These are phyloP conservation scores for Physella acuta DNA, from an alignment of 1,140 invertebrate species.

Conservation along the genomic window DNA sequence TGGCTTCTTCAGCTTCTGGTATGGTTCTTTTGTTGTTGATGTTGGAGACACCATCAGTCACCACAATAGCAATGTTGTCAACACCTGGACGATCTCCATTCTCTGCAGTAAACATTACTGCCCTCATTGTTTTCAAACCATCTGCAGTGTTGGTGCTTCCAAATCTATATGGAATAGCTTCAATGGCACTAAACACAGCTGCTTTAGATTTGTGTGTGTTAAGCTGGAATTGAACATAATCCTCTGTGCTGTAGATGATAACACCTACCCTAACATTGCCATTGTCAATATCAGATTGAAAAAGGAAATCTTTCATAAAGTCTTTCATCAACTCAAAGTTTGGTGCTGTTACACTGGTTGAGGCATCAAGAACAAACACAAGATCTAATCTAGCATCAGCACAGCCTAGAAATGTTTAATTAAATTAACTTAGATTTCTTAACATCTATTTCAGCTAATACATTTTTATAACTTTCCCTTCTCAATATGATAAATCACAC, in stretches of 20 bases:
- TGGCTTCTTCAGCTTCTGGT: constrained; percentile 16
- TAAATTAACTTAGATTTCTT: not conserved
- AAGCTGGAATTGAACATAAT: constrained; percentile 16
- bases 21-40: constrained; percentile 11
- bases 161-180: constrained; percentile 5
- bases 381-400: constrained; percentile 13
- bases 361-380: constrained; percentile 17
- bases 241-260: constrained; percentile 7
- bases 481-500: not conserved
- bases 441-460: not conserved
- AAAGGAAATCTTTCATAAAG: constrained; percentile 14
- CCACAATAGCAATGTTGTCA: constrained; percentile 10
- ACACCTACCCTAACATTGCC: constrained; percentile 14
- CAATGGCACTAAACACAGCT: constrained; percentile 16
- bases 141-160: constrained; percentile 19
- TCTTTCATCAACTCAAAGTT: constrained; percentile 22
- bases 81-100: constrained; percentile 15
- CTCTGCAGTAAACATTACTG: not conserved
- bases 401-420: not conserved
- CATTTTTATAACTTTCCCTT: not conserved
- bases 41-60: constrained; percentile 18
- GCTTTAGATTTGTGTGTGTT: not conserved
- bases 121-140: constrained; percentile 4
- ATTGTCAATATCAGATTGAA: constrained; percentile 9
- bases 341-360: constrained; percentile 14